Evolutionary conservation across 92 coral and sea anemone genomes (phyloP).

Genomic region (Zoanthus gigantus): DNA sequence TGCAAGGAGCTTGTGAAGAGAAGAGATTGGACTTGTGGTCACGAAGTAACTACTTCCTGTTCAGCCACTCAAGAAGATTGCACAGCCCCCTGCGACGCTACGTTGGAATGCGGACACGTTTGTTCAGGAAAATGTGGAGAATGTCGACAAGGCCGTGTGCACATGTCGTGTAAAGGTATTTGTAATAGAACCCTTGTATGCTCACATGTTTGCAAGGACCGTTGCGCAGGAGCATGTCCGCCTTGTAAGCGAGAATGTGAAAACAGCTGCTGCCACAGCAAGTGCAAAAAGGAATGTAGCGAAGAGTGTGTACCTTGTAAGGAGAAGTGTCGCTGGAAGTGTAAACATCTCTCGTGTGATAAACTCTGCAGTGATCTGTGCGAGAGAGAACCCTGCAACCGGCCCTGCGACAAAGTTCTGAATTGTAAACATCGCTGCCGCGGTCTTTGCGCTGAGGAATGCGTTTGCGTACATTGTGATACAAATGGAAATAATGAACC

Average conservation of each 20-base stretch:
- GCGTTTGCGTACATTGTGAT: slow-evolving; percentile 78
- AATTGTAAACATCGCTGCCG: slow-evolving; percentile 68
- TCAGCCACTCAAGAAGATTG: slow-evolving; percentile 82
- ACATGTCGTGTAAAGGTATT: slow-evolving; percentile 61
- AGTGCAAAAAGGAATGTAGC: slow-evolving; percentile 65
- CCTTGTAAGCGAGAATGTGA: slow-evolving; percentile 74
- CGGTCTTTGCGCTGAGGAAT: slow-evolving; percentile 80
- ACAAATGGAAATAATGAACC: slow-evolving; percentile 46
- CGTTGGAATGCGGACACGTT: slow-evolving; percentile 75
- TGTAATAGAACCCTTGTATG: slow-evolving; percentile 82
- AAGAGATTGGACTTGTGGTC: slow-evolving; percentile 88
- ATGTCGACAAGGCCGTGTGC: slow-evolving; percentile 91
- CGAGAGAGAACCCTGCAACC: slow-evolving; percentile 82
- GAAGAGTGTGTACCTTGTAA: slow-evolving; percentile 76
- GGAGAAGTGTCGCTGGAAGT: slow-evolving; percentile 79
- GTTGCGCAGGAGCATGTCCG: slow-evolving; percentile 77
- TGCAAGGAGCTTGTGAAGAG: slow-evolving; percentile 82
- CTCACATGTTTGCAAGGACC: slow-evolving; percentile 73
- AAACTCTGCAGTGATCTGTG: slow-evolving; percentile 79
- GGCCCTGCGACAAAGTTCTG: slow-evolving; percentile 65
- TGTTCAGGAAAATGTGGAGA: slow-evolving; percentile 88
- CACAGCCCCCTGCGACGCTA: slow-evolving; percentile 64
- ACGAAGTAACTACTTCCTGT: slow-evolving; percentile 79
- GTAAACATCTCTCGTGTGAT: slow-evolving; percentile 75
- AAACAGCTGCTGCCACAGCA: slow-evolving; percentile 73